A percentile compares a stretch with the other conserved stretches of the same genome.
These are phyloP conservation scores for Salticus scenicus DNA, from an alignment of 2,888 invertebrate genomes.

Conservation along the genomic window DNA sequence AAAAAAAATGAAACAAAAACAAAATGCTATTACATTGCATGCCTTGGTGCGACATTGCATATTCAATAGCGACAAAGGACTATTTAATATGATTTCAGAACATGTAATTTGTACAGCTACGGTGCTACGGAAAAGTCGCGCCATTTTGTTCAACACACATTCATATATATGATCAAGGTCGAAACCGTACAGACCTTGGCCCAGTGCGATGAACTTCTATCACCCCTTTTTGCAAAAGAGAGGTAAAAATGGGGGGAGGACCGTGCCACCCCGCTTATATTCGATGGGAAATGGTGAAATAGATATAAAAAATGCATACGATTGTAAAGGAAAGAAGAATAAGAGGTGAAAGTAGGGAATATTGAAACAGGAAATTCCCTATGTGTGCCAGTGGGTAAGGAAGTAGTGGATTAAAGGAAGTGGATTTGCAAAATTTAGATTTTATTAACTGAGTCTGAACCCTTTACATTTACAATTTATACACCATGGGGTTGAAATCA, in stretches of 20 bases:
- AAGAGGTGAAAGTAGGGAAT: neutral
- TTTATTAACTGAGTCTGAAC: no score
- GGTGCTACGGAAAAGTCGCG: neutral
- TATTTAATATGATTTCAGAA: no score
- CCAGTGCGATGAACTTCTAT: conserved; percentile 50
- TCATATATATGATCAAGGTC: conserved; percentile 37
- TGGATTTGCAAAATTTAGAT: no score
- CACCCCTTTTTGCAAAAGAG: conserved; percentile 11
- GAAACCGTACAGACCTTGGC: conserved; percentile 43
- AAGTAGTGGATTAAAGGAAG: no score
- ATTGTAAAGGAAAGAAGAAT: neutral
- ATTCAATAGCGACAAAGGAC: no score
- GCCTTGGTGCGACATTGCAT: no score
- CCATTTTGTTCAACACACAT: neutral
- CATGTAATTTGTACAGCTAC: neutral
- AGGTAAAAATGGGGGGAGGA: neutral
- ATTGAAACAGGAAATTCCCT: neutral
- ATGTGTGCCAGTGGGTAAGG: neutral
- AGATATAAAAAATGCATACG: neutral
- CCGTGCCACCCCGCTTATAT: neutral
- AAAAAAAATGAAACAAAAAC: no score
- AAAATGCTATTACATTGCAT: no score
- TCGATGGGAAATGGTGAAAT: neutral
- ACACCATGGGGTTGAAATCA: no score
- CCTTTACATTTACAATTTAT: no score